These are phyloP conservation scores for Drosophila multiciliata DNA, from an alignment of 2,888 invertebrate genomes.

Conservation along the genomic window DNA sequence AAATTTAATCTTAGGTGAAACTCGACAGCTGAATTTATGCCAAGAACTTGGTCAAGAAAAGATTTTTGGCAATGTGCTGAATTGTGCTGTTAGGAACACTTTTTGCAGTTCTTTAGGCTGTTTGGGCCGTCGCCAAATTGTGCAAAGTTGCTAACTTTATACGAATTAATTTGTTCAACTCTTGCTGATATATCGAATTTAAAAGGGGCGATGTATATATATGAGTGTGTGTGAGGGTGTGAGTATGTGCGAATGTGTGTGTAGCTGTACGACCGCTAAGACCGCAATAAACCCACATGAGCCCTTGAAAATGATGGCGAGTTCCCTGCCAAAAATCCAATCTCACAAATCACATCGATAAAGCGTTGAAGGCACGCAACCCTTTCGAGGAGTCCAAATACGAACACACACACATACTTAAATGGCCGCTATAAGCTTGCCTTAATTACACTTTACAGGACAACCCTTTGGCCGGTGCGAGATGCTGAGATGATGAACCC, in stretches of 20 bases:
- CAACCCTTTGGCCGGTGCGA: conserved; percentile 49
- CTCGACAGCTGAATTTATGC: conserved; percentile 45
- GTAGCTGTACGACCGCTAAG: conserved; percentile 58
- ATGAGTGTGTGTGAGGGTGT: neutral
- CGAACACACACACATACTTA: conserved; percentile 31
- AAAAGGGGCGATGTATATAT: neutral
- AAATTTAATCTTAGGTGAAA: conserved; percentile 7
- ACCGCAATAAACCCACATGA: conserved; percentile 79
- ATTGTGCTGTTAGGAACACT: conserved; percentile 33
- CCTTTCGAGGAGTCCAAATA: conserved; percentile 55
- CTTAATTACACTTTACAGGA: conserved; percentile 69
- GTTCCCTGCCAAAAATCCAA: conserved; percentile 67
- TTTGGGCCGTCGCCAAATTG: conserved; percentile 63
- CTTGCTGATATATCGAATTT: conserved; percentile 49
- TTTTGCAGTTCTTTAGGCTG: neutral
- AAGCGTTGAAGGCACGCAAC: conserved; percentile 74
- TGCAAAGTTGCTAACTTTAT: conserved; percentile 70
- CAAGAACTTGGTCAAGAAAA: conserved; percentile 50
- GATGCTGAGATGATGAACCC: conserved; percentile 24
- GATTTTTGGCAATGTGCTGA: conserved; percentile 49
- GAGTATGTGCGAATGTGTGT: conserved; percentile 1
- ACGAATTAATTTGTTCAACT: conserved; percentile 75
- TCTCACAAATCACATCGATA: conserved; percentile 81
- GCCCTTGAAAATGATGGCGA: conserved; percentile 58
- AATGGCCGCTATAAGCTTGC: conserved; percentile 74